Conservation (phyloP, 2,113 vertebrate genomes). For the Archocentrus centrarchus region DNA sequence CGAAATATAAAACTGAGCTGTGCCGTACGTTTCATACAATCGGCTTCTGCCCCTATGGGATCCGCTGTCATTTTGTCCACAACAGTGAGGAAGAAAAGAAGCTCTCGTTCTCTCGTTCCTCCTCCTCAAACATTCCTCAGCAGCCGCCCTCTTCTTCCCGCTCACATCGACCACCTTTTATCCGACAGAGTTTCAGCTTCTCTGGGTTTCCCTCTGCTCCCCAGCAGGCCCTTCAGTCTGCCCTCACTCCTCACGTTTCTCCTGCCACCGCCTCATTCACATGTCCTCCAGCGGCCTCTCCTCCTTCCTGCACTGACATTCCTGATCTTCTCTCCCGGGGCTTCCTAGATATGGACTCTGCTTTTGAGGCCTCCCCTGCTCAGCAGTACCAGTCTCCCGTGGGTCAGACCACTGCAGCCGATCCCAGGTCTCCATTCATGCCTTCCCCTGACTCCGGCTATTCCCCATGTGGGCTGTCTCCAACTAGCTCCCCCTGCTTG, state of each 20-base stretch:
- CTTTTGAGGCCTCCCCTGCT: slow-evolving; percentile 64
- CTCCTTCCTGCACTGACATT: slow-evolving; percentile 75
- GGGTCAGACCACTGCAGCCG: slow-evolving; percentile 30
- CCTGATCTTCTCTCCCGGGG: slow-evolving; percentile 76
- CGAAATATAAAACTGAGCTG: slow-evolving; percentile 91
- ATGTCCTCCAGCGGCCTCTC: slow-evolving; percentile 70
- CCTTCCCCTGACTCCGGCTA: slow-evolving; percentile 82
- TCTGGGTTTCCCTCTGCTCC: slow-evolving; percentile 82
- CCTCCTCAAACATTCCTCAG: slow-evolving; percentile 34
- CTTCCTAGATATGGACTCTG: slow-evolving; percentile 74
- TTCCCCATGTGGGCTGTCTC: slow-evolving; percentile 72
- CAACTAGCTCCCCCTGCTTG: slow-evolving; percentile 65
- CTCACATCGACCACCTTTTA: slow-evolving; percentile 66
- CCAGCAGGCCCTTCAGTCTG: slow-evolving; percentile 47
- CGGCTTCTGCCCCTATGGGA: slow-evolving; percentile 90
- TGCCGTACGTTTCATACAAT: slow-evolving; percentile 91
- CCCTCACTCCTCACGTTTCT: slow-evolving; percentile 45
- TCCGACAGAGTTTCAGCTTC: slow-evolving; percentile 89
- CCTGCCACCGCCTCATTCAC: slow-evolving; percentile 56
- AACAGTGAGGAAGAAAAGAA: slow-evolving; percentile 81
- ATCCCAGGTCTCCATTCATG: slow-evolving; percentile 74
- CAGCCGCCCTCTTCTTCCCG: slow-evolving; percentile 32
- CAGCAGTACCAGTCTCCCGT: slow-evolving; percentile 49
- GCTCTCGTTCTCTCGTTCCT: slow-evolving; percentile 30
- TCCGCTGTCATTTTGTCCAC: slow-evolving; percentile 93